phyloP scores from a whole-genome alignment of 64 coral and sea anemone species.

The Dendrophyllia cribrosa region DNA sequence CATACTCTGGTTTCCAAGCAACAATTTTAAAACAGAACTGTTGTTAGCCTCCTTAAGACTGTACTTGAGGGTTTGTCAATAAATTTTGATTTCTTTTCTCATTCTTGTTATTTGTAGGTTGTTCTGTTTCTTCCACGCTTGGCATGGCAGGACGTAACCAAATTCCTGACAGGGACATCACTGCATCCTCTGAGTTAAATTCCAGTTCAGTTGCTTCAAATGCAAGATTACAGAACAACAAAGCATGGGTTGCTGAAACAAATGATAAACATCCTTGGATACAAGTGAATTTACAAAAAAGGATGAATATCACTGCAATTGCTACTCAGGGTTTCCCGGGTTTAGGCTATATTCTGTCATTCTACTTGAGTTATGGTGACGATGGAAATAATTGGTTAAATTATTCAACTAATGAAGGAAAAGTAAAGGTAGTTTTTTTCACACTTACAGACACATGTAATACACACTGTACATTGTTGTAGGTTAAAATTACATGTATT shows the following conservation, averaged over 20 bases:
- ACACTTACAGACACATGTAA: no score
- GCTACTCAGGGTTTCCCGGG: slow-evolving; percentile 19
- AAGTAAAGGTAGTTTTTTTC: neutral
- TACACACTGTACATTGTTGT: no score
- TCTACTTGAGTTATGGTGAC: slow-evolving; percentile 22
- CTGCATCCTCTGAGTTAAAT: slow-evolving; percentile 8
- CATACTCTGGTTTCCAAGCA: no score
- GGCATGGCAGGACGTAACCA: neutral
- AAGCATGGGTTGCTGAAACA: slow-evolving; percentile 22
- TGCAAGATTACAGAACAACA: slow-evolving; percentile 32
- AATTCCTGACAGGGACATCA: slow-evolving; percentile 41
- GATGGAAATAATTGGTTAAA: slow-evolving; percentile 20
- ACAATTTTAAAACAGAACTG: no score
- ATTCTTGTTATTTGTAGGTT: neutral
- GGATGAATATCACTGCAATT: slow-evolving; percentile 16
- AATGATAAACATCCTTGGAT: slow-evolving; percentile 42
- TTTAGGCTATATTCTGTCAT: slow-evolving; percentile 5
- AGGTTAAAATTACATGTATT: no score
- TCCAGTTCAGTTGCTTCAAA: slow-evolving; percentile 3
- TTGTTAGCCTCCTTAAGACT: no score
- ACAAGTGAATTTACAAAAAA: slow-evolving; percentile 20
- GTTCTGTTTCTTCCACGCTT: neutral
- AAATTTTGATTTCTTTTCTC: no score
- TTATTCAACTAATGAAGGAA: slow-evolving; percentile 11
- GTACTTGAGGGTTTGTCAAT: no score